Evolutionary conservation across 1,140 invertebrate genomes (phyloP).

Genomic region (Mesaphorura yosii): DNA sequence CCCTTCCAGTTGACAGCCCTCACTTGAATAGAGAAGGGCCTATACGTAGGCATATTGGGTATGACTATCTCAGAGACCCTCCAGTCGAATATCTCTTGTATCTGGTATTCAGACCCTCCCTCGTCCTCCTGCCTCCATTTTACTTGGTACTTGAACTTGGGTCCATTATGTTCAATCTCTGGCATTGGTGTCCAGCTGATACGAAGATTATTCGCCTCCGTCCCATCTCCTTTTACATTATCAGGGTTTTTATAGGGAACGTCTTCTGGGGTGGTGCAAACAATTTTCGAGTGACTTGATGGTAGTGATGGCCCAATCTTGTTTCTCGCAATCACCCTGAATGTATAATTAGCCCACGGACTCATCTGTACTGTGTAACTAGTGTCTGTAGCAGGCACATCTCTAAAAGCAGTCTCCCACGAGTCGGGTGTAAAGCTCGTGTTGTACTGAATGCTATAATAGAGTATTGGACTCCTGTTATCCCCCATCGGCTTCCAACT

Average conservation of each 20-base stretch:
- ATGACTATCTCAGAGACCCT: slow-evolving; percentile 51
- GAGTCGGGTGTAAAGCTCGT: slow-evolving; percentile 85
- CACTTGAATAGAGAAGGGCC: slow-evolving; percentile 81
- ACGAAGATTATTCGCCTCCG: slow-evolving; percentile 74
- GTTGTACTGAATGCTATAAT: slow-evolving; percentile 85
- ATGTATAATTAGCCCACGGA: slow-evolving; percentile 94
- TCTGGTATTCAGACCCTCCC: slow-evolving; percentile 49
- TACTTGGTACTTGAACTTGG: slow-evolving; percentile 81
- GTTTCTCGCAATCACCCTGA: slow-evolving; percentile 44
- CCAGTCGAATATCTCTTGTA: slow-evolving; percentile 67
- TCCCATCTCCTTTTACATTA: slow-evolving; percentile 82
- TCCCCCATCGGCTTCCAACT: slow-evolving; percentile 80
- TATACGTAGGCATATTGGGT: slow-evolving; percentile 79
- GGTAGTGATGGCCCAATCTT: slow-evolving; percentile 62
- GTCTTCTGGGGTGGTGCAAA: slow-evolving; percentile 76
- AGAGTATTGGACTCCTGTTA: slow-evolving; percentile 84
- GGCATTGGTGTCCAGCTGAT: slow-evolving; percentile 95
- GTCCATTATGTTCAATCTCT: slow-evolving; percentile 90
- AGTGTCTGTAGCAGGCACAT: slow-evolving; percentile 65
- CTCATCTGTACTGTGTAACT: slow-evolving; percentile 58
- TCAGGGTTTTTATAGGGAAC: slow-evolving; percentile 89
- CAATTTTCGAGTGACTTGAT: slow-evolving; percentile 61
- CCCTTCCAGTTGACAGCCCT: slow-evolving; percentile 81
- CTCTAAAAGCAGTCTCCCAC: slow-evolving; percentile 67
- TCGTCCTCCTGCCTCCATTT: slow-evolving; percentile 72